A percentile compares a stretch with the other conserved stretches of the same genome.
Conservation (phyloP, 2,888 invertebrate genomes). For the Ennomos fuscantarius region DNA sequence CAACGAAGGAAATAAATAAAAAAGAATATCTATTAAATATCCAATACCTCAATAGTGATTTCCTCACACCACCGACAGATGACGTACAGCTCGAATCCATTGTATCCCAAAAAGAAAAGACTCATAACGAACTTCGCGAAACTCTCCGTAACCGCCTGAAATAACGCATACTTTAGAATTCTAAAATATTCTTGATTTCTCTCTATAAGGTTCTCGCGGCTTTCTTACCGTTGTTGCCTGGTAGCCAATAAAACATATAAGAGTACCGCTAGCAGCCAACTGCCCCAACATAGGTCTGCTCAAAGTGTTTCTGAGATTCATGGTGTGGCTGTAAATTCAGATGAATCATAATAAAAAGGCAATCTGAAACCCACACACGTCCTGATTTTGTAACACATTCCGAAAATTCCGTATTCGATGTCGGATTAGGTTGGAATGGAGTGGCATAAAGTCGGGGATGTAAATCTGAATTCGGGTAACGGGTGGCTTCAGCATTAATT, state of each 20-base stretch:
- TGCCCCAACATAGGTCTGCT: slow-evolving; percentile 73
- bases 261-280: slow-evolving; percentile 63
- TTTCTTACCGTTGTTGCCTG: slow-evolving; percentile 66
- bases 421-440: slow-evolving; percentile 8
- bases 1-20: no score
- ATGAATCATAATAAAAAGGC: slow-evolving; percentile 12
- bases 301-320: slow-evolving; percentile 58
- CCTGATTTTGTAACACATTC: slow-evolving; percentile 12
- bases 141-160: slow-evolving; percentile 62
- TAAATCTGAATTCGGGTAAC: slow-evolving; percentile 23
- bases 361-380: slow-evolving; percentile 13
- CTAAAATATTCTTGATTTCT: neutral
- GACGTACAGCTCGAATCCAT: slow-evolving; percentile 66
- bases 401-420: slow-evolving; percentile 20
- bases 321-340: slow-evolving; percentile 56
- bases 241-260: slow-evolving; percentile 73
- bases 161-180: slow-evolving; percentile 20
- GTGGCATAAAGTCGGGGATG: slow-evolving; percentile 21
- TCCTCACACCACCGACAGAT: slow-evolving; percentile 77
- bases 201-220: no score
- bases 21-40: no score
- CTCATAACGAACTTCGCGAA: slow-evolving; percentile 64
- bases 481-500: slow-evolving; percentile 1
- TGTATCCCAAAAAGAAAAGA: slow-evolving; percentile 69
- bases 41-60: slow-evolving; percentile 65